Conservation (phyloP, 2,888 invertebrate species). For the Hemistola chrysoprasaria region DNA sequence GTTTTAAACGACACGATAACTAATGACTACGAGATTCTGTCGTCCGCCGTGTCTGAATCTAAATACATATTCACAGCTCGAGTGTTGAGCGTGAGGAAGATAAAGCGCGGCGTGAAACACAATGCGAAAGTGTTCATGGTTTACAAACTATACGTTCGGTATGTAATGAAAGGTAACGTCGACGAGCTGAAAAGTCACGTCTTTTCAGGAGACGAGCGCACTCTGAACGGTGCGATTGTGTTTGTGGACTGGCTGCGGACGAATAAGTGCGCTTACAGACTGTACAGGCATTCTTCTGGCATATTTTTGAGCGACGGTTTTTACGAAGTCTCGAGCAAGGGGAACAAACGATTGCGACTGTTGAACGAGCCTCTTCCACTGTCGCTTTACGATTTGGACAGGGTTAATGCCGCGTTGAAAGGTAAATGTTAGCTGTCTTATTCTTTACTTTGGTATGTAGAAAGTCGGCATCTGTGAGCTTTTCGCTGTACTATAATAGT, state of each 20-base stretch:
- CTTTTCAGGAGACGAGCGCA: conserved; percentile 63
- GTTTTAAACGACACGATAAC: conserved; percentile 79
- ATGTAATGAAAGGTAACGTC: conserved; percentile 72
- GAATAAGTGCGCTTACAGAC: conserved; percentile 72
- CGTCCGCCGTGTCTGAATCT: conserved; percentile 78
- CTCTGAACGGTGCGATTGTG: conserved; percentile 73
- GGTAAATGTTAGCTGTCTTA: conserved; percentile 73
- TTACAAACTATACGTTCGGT: conserved; percentile 71
- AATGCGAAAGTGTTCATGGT: conserved; percentile 69
- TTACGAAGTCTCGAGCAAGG: conserved; percentile 54
- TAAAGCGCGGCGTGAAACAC: conserved; percentile 65
- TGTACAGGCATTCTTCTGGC: conserved; percentile 75
- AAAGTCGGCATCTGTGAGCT: conserved; percentile 48
- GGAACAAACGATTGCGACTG: conserved; percentile 63
- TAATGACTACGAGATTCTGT: conserved; percentile 80
- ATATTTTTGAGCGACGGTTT: conserved; percentile 77
- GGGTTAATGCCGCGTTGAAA: conserved; percentile 78
- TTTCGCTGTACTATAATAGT: too few relatives aligned
- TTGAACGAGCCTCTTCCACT: conserved; percentile 76
- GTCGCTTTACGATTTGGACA: conserved; percentile 77
- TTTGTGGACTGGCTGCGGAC: conserved; percentile 73
- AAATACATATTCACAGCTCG: conserved; percentile 78
- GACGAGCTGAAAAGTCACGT: conserved; percentile 66
- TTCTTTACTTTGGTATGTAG: conserved; percentile 36
- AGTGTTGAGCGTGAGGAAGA: conserved; percentile 74